phyloP scores from a whole-genome alignment of 2,888 invertebrate genomes.

The Lasioglossum leucozonium region DNA sequence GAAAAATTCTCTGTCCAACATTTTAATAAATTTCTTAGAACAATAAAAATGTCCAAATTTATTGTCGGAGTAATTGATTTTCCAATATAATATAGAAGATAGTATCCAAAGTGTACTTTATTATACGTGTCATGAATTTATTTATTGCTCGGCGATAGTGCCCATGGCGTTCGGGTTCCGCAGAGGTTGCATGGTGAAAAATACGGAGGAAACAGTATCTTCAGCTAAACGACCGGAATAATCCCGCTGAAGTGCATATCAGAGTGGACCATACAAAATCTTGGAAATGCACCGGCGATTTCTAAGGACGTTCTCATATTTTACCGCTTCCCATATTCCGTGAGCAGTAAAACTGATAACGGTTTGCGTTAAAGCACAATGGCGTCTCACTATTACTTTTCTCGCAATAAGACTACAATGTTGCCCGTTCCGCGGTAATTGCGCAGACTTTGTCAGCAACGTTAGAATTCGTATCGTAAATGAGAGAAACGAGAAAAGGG shows the following conservation, averaged over 20 bases:
- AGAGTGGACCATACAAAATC: constrained; percentile 42
- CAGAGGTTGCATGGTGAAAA: neutral
- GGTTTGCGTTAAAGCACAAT: constrained; percentile 1
- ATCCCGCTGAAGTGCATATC: constrained; percentile 49
- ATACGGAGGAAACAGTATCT: constrained; percentile 35
- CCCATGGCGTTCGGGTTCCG: neutral
- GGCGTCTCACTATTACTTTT: neutral
- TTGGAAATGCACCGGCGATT: constrained; percentile 22
- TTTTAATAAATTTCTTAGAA: neutral
- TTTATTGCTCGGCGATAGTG: neutral
- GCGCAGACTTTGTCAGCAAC: neutral
- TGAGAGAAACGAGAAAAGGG: neutral
- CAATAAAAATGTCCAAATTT: neutral
- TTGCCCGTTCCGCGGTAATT: neutral
- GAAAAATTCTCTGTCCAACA: neutral
- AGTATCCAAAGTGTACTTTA: neutral
- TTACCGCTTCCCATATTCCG: constrained; percentile 34
- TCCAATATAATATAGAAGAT: neutral
- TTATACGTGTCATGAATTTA: neutral
- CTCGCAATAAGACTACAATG: neutral
- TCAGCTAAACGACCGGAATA: constrained; percentile 50
- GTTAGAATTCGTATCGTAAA: neutral
- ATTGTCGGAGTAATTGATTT: neutral
- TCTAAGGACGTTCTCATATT: constrained; percentile 24
- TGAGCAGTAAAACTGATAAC: constrained; percentile 19